These are phyloP conservation scores for Sebastes schlegelii DNA, from an alignment of 2,113 vertebrate species.

Conservation along the genomic window DNA sequence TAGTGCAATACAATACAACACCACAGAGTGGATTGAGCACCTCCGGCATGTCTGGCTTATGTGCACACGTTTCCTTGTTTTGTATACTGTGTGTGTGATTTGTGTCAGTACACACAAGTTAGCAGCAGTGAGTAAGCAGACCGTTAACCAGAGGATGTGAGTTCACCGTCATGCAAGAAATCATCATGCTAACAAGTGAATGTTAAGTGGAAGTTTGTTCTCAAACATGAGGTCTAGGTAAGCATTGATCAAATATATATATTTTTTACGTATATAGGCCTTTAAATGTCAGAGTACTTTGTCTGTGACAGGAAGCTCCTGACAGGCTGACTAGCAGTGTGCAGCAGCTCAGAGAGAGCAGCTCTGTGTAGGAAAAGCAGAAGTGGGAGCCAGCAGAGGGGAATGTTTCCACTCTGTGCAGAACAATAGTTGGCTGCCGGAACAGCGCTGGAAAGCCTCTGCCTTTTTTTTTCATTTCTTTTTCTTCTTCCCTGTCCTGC, in stretches of 20 bases:
- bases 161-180: not conserved
- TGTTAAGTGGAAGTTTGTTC: not conserved
- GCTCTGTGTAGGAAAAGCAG: slow-evolving; percentile 47
- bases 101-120: not conserved
- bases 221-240: not conserved
- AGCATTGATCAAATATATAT: not conserved
- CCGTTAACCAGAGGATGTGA: slow-evolving; percentile 39
- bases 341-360: slow-evolving; percentile 33
- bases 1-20: not conserved
- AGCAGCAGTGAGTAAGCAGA: slow-evolving; percentile 7
- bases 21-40: not conserved
- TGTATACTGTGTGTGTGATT: not conserved
- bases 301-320: slow-evolving; percentile 28
- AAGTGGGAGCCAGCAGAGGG: slow-evolving; percentile 45
- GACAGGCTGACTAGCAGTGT: not conserved
- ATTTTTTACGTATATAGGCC: not conserved
- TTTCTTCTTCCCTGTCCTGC: slow-evolving; percentile 34
- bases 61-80: not conserved
- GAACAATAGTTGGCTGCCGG: slow-evolving; percentile 74
- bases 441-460: slow-evolving; percentile 44
- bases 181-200: not conserved
- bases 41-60: not conserved
- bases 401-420: slow-evolving; percentile 60
- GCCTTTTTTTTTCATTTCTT: not conserved
- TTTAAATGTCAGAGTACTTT: not conserved